A percentile compares a stretch with the other conserved stretches of the same genome.
Evolutionary conservation across 2,797 vertebrate genomes (phyloP).

Genomic region (Helostoma temminkii): DNA sequence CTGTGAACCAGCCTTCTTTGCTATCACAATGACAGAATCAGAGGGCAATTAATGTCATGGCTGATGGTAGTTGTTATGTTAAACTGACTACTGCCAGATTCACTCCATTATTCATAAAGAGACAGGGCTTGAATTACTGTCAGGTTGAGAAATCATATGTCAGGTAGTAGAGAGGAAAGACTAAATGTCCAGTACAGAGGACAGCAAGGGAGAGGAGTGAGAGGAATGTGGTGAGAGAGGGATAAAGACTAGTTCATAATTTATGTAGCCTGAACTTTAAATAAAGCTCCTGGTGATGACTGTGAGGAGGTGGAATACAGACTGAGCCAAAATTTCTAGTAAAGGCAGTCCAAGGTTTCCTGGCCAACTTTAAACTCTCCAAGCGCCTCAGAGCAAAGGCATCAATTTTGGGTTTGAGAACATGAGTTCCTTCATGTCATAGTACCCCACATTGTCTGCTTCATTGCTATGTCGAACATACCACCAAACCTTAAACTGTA

Average conservation of each 20-base stretch:
- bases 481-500: no score
- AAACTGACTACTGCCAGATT: constrained; percentile 81
- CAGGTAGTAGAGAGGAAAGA: constrained; percentile 61
- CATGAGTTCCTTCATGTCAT: not conserved
- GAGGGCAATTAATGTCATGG: constrained; percentile 80
- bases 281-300: not conserved
- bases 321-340: not conserved
- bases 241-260: constrained; percentile 4
- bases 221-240: constrained; percentile 2
- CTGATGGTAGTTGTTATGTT: constrained; percentile 79
- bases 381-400: not conserved
- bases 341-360: not conserved
- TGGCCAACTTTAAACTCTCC: not conserved
- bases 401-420: not conserved
- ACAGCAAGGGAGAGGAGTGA: not conserved
- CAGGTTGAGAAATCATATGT: constrained; percentile 78
- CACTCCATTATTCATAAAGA: constrained; percentile 82
- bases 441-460: not conserved
- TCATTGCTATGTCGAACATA: not conserved
- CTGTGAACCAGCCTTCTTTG: constrained; percentile 46
- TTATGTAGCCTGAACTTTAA: not conserved
- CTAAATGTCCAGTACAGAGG: constrained; percentile 33
- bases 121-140: constrained; percentile 77
- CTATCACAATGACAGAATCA: constrained; percentile 72
- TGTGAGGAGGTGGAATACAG: not conserved